phyloP scores from a whole-genome alignment of 1,140 invertebrate genomes.

The Lycorma delicatula region DNA sequence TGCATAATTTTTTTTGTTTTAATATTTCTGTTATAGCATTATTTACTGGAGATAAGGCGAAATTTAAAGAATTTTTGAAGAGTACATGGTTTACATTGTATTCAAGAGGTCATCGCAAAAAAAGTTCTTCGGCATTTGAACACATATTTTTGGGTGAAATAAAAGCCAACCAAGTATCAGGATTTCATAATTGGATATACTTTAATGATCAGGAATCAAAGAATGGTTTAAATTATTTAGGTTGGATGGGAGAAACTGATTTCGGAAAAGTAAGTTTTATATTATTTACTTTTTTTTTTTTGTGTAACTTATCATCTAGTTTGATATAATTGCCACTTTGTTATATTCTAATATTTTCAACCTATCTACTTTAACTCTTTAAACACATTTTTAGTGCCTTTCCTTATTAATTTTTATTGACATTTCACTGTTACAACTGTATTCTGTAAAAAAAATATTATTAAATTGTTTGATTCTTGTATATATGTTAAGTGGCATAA shows the following conservation, averaged over 20 bases:
- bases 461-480: too few species aligned
- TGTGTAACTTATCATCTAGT: too few species aligned
- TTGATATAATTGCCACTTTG: too few species aligned
- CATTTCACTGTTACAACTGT: too few species aligned
- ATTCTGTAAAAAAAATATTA: too few species aligned
- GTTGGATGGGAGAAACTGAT: conserved; percentile 62
- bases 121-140: conserved; percentile 77
- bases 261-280: conserved; percentile 40
- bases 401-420: too few species aligned
- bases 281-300: too few species aligned
- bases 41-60: conserved; percentile 24
- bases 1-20: too few species aligned
- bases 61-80: conserved; percentile 63
- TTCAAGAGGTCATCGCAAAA: conserved; percentile 61
- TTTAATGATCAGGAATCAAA: conserved; percentile 62
- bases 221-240: conserved; percentile 59
- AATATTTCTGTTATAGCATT: conserved; percentile 18
- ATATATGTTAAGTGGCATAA: too few species aligned
- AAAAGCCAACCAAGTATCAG: conserved; percentile 56
- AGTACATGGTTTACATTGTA: conserved; percentile 76
- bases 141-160: conserved; percentile 80
- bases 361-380: too few species aligned
- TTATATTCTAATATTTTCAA: too few species aligned
- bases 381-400: too few species aligned
- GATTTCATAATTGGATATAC: conserved; percentile 84